These are phyloP conservation scores for Stenodema calcarata DNA, from an alignment of 2,888 invertebrate species.

Conservation along the genomic window DNA sequence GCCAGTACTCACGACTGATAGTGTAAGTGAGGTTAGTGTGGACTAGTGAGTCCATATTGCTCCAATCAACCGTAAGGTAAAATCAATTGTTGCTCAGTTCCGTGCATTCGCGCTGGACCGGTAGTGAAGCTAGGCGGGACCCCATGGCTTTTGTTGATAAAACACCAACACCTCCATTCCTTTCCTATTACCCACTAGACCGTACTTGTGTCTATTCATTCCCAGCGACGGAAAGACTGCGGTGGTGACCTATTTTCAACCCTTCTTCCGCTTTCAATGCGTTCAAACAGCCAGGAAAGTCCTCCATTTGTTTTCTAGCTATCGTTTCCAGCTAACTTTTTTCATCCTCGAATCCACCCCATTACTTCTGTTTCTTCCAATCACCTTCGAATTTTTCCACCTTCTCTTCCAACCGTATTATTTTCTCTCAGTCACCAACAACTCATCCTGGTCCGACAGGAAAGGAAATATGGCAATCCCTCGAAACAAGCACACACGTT, in stretches of 20 bases:
- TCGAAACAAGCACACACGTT: no score
- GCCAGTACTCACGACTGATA: neutral
- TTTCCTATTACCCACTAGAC: neutral
- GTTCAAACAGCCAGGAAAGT: neutral
- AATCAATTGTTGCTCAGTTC: neutral
- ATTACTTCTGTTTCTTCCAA: neutral
- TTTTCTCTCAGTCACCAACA: no score
- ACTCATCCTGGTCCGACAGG: no score
- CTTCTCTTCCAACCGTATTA: neutral
- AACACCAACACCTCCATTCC: neutral
- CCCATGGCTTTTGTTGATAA: slow-evolving; percentile 11
- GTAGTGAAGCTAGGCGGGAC: neutral
- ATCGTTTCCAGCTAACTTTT: neutral
- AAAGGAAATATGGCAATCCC: no score
- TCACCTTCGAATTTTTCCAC: neutral
- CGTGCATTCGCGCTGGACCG: neutral
- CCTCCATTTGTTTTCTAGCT: neutral
- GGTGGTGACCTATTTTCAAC: neutral
- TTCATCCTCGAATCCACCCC: neutral
- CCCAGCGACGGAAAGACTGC: neutral
- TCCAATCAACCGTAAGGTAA: slow-evolving; percentile 5
- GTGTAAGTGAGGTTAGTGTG: neutral
- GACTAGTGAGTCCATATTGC: neutral
- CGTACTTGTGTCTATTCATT: slow-evolving; percentile 9
- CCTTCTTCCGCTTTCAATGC: neutral